Evolutionary conservation across 2,797 vertebrate genomes (phyloP), one percentile per base, ranked within the genome.

Genomic region (Amblyopsis hoosieri): DNA sequence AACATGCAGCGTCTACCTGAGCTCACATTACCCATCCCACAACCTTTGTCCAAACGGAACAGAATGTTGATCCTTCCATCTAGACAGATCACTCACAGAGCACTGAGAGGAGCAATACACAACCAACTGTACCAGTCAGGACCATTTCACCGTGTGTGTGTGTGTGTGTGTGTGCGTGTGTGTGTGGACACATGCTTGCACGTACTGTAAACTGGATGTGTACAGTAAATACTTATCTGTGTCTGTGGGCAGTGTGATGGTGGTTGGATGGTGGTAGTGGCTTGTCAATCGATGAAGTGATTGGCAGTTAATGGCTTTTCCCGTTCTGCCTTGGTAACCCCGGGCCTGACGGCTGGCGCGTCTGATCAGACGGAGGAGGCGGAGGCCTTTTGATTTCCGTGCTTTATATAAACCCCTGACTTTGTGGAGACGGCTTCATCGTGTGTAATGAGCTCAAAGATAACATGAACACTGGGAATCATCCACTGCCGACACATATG

Each of bases 281-380:
- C 89, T 88, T 90, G 91, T 91, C 87, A 91, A 94, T 93, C 93
- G 91, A 94, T 94, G 91, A 89, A 79, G 90, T 92, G 93, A 94
- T 93, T 93, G 93, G 93, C 92, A 93, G 91, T 93, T 94, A 94
- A 94, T 93, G 92, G 92, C 91, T 93, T 92, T 93, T 90, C 92
- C 93, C 89, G 90, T 93, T 93, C 90, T 91, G 91, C 90, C 92
- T 92, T 90, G 87, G 90, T 92, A 93, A 93, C 90, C 89, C 86
- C 79, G 23, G 81, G 89, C 80, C 89, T 92, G 92, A 93, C 85
- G 90, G 89, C 90, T 92, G 92, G 90, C 91, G 90, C 87, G 79
- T 90, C 89, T 92, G 92, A 94, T 93, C 91, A 91, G 83, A 89
- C 88, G 90, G 90, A 1, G 90, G 90, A 1, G 91, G 92, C 92